Evolutionary conservation across 2,113 vertebrate genomes (phyloP).

Genomic region (Apteryx mantelli): DNA sequence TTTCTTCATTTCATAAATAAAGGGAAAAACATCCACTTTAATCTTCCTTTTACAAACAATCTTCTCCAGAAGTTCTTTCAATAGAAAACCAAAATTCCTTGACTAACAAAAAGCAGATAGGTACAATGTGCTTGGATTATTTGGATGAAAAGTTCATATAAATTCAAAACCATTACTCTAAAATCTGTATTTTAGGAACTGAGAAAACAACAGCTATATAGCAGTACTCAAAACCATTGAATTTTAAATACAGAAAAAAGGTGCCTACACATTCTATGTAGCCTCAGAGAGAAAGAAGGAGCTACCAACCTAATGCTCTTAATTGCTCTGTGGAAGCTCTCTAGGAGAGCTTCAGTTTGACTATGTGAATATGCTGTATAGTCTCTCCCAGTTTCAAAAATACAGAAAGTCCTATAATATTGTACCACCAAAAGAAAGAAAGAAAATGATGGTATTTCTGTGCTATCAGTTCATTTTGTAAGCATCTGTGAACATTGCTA

Average conservation of each 20-base stretch:
- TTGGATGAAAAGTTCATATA: neutral
- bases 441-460: neutral
- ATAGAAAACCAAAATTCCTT: neutral
- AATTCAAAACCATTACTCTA: neutral
- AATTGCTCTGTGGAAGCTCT: neutral
- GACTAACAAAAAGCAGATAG: neutral
- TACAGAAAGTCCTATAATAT: neutral
- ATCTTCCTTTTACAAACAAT: neutral
- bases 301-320: no score
- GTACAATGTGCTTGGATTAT: neutral
- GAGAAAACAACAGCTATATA: neutral
- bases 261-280: neutral
- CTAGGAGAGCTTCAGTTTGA: neutral
- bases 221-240: neutral
- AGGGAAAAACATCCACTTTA: neutral
- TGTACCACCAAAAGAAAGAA: neutral
- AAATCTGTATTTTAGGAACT: neutral
- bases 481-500: neutral
- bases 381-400: neutral
- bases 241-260: neutral
- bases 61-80: neutral
- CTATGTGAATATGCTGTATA: rapidly evolving
- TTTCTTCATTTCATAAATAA: neutral
- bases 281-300: neutral
- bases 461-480: neutral